Evolutionary conservation across 2,888 invertebrate genomes (phyloP).

Genomic region (Chymomyza procnemis): DNA sequence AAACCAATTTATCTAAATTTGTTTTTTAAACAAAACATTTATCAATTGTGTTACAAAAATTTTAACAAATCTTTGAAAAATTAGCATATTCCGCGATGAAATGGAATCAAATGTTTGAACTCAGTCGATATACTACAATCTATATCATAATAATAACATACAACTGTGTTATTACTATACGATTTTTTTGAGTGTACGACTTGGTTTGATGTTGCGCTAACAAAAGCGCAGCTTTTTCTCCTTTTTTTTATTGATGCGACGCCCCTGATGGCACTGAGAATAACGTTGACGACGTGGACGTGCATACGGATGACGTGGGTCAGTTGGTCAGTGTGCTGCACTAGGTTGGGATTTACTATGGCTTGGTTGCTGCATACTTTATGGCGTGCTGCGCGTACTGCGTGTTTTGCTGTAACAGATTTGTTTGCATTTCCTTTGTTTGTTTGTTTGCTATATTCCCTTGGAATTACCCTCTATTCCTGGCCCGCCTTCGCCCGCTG

Average conservation of each 20-base stretch:
- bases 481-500: background rate
- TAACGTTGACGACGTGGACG: background rate
- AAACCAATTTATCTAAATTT: too few relatives aligned
- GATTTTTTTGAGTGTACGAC: background rate
- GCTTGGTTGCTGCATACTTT: conserved; percentile 59
- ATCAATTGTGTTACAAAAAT: too few relatives aligned
- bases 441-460: conserved; percentile 21
- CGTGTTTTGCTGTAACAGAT: conserved; percentile 61
- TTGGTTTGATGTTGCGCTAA: conserved; percentile 6
- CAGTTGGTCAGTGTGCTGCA: conserved; percentile 36
- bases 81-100: too few relatives aligned
- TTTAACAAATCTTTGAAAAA: too few relatives aligned
- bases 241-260: background rate
- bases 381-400: conserved; percentile 53
- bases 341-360: conserved; percentile 23
- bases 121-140: too few relatives aligned
- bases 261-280: background rate
- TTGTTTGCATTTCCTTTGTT: conserved; percentile 61
- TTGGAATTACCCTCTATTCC: background rate
- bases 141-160: too few relatives aligned
- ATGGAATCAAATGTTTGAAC: too few relatives aligned
- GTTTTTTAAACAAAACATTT: too few relatives aligned
- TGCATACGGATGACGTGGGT: conserved; percentile 27
- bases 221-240: conserved; percentile 34
- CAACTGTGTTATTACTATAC: too few relatives aligned